Percentiles rank a stretch among this genome's conserved stretches.
These are phyloP conservation scores for Bruchidius siliquastri DNA, from an alignment of 2,888 invertebrate species.

Conservation along the genomic window DNA sequence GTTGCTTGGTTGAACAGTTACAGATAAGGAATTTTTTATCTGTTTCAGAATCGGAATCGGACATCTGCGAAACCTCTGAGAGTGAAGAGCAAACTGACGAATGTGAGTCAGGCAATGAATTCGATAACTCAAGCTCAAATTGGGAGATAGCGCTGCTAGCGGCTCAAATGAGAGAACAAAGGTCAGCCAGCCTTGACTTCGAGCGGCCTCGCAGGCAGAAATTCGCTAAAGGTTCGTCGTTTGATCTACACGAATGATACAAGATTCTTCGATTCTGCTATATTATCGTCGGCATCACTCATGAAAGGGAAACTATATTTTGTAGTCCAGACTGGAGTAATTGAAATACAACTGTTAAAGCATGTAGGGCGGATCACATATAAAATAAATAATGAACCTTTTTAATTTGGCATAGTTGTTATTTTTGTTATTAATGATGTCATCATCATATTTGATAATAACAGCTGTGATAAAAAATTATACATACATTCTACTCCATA, in stretches of 20 bases:
- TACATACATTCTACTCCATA: no score
- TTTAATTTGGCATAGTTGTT: no score
- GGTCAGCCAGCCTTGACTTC: slow-evolving; percentile 42
- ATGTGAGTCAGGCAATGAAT: slow-evolving; percentile 36
- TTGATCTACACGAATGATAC: slow-evolving; percentile 22
- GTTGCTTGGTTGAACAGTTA: no score
- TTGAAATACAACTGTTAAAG: no score
- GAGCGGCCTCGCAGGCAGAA: slow-evolving; percentile 31
- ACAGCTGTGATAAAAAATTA: no score
- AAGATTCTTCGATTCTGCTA: neutral
- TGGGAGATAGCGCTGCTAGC: slow-evolving; percentile 47
- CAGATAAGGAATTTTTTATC: no score
- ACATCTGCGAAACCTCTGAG: slow-evolving; percentile 40
- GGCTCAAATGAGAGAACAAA: slow-evolving; percentile 41
- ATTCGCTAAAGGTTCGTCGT: slow-evolving; percentile 24
- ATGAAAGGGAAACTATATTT: no score
- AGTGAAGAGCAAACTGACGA: slow-evolving; percentile 33
- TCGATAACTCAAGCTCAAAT: slow-evolving; percentile 41
- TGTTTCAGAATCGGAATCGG: slow-evolving; percentile 38
- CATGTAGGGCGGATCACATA: no score
- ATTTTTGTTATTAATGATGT: no score
- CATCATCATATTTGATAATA: no score
- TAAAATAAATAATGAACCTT: no score
- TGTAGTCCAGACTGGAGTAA: no score
- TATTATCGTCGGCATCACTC: neutral